Conservation (phyloP, 2,113 vertebrate species). For the Alces alces region DNA sequence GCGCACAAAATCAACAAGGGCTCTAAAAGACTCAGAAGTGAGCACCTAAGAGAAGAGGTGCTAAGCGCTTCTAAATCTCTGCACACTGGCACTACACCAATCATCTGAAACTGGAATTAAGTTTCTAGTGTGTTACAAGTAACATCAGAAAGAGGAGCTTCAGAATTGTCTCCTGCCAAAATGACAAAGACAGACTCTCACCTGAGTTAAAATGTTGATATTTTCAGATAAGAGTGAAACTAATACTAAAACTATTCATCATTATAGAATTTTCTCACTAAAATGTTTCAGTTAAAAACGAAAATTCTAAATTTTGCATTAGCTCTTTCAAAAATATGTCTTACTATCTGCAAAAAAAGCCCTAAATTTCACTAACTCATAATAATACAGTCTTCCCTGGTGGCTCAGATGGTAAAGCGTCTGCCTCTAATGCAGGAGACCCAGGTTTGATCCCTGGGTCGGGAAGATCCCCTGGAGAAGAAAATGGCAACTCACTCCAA, state of each 20-base stretch:
- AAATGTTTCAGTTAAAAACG: constrained; percentile 6
- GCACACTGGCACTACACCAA: neutral
- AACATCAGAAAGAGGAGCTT: neutral
- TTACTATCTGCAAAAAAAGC: constrained; percentile 15
- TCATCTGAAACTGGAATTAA: neutral
- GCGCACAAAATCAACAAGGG: neutral
- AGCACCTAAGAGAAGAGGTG: neutral
- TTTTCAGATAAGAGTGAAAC: constrained; percentile 25
- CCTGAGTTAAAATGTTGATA: neutral
- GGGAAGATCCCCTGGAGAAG: neutral
- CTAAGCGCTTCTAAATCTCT: neutral
- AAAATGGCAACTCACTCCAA: neutral
- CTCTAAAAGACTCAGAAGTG: neutral
- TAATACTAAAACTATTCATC: constrained; percentile 19
- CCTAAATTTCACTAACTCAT: neutral
- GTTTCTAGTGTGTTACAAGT: neutral
- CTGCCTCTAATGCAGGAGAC: neutral
- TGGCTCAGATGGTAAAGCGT: neutral
- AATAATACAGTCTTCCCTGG: neutral
- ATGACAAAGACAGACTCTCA: neutral
- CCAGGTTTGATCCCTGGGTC: neutral
- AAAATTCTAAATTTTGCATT: neutral
- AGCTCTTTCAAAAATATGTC: constrained; percentile 34
- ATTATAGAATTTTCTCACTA: constrained; percentile 17
- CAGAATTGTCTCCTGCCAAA: neutral